Conservation (phyloP, 2,113 vertebrate species). For the Sakesphorus luctuosus region DNA sequence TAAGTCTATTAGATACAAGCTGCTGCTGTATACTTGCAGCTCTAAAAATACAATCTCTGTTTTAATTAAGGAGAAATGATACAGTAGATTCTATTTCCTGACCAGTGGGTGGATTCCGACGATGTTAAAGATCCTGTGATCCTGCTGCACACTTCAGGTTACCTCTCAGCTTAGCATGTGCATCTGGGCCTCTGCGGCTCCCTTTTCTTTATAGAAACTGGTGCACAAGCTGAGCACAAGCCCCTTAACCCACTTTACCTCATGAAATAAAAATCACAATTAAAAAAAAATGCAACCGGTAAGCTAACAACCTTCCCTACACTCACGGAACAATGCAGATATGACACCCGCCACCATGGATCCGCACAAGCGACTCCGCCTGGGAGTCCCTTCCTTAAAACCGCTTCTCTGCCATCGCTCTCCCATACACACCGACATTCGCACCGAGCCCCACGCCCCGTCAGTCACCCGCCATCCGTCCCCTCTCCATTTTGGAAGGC, state of each 20-base stretch:
- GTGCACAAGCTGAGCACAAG: not conserved
- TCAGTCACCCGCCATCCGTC: not conserved
- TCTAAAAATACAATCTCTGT: not conserved
- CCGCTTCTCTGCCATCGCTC: not conserved
- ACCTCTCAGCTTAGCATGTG: not conserved
- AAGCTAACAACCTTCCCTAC: not conserved
- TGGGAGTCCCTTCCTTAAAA: not conserved
- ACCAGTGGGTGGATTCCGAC: not conserved
- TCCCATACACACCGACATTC: not conserved
- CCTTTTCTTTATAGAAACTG: rapidly evolving
- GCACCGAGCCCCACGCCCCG: not conserved
- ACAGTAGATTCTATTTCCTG: not conserved
- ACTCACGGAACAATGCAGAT: not conserved
- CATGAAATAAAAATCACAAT: not conserved
- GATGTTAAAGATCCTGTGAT: not conserved
- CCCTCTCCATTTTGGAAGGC: slow-evolving; percentile 10
- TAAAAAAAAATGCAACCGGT: not conserved
- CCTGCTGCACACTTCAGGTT: not conserved
- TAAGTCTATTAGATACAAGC: not conserved
- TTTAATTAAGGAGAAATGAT: not conserved
- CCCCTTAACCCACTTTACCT: not conserved
- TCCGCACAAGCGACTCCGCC: not conserved
- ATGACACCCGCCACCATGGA: not conserved
- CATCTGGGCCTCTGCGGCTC: not conserved
- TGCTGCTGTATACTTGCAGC: not conserved